These are phyloP conservation scores for Oreochromis grahami DNA, from an alignment of 2,797 vertebrate species.

Conservation along the genomic window DNA sequence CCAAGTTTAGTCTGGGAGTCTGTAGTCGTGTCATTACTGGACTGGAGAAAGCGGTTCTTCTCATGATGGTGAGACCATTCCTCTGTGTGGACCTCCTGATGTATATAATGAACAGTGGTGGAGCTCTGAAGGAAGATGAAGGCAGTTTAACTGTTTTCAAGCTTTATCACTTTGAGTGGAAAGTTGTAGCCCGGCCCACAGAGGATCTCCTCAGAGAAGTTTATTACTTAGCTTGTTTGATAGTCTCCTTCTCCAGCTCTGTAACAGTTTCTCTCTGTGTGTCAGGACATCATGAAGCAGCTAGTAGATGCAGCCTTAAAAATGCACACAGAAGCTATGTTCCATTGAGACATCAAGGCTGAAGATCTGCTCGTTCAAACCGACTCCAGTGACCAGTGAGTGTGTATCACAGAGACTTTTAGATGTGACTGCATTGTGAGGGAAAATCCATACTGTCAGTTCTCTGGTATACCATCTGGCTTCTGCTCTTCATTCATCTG, in stretches of 20 bases:
- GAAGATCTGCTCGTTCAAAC: background rate
- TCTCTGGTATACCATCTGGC: background rate
- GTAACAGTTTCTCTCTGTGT: background rate
- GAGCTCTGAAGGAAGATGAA: background rate
- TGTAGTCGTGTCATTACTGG: background rate
- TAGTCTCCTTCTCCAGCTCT: background rate
- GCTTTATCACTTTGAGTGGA: background rate
- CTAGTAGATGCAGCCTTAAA: background rate
- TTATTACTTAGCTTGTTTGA: background rate
- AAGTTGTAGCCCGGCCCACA: background rate
- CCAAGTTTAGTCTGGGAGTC: background rate
- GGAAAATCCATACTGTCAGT: background rate
- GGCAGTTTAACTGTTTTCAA: background rate
- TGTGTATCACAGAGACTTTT: background rate
- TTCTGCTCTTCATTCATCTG: background rate
- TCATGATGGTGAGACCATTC: conserved; percentile 14
- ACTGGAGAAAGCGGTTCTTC: background rate
- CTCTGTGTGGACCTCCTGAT: background rate
- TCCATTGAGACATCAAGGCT: background rate
- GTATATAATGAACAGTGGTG: background rate
- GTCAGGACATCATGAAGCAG: background rate
- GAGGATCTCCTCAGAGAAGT: background rate
- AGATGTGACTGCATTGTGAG: background rate
- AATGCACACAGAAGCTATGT: background rate
- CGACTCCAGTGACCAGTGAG: background rate